Evolutionary conservation across 2,113 vertebrate genomes (phyloP).

Genomic region (Gasterosteus aculeatus): DNA sequence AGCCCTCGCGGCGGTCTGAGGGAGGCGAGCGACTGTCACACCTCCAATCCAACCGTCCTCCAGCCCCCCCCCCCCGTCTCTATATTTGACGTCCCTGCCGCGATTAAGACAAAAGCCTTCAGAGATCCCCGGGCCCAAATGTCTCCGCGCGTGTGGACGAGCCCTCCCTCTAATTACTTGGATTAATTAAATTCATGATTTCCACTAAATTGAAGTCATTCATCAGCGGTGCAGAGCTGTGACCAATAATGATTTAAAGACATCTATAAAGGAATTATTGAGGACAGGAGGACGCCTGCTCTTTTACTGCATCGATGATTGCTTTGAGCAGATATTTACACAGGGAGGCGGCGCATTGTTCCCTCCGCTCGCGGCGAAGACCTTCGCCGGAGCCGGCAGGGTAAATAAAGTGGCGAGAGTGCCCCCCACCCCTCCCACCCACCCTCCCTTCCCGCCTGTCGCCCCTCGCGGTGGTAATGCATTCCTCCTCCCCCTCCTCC

Average conservation of each 20-base stretch:
- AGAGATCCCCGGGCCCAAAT: slow-evolving; percentile 64
- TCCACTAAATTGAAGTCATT: slow-evolving; percentile 81
- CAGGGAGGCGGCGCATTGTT: slow-evolving; percentile 37
- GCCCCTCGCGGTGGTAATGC: slow-evolving; percentile 13
- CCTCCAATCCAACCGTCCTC: slow-evolving; percentile 69
- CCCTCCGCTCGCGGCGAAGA: slow-evolving; percentile 38
- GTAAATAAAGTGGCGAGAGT: slow-evolving; percentile 57
- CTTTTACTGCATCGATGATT: slow-evolving; percentile 67
- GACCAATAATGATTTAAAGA: slow-evolving; percentile 81
- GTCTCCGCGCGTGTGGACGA: slow-evolving; percentile 61
- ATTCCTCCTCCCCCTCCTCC: slow-evolving; percentile 45
- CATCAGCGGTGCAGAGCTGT: slow-evolving; percentile 69
- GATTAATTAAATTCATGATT: slow-evolving; percentile 83
- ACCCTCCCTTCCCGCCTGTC: slow-evolving; percentile 20
- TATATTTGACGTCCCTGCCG: slow-evolving; percentile 63
- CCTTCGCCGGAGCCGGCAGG: slow-evolving; percentile 30
- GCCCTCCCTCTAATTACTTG: slow-evolving; percentile 77
- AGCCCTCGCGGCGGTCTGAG: slow-evolving; percentile 50
- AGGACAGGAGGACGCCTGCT: slow-evolving; percentile 63
- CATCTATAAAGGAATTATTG: slow-evolving; percentile 78
- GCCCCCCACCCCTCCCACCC: slow-evolving; percentile 13
- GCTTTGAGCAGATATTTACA: slow-evolving; percentile 73
- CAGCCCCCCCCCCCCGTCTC: slow-evolving; percentile 56
- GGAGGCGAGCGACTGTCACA: slow-evolving; percentile 49
- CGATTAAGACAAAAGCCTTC: slow-evolving; percentile 80